Evolutionary conservation across 92 coral and sea anemone genomes (phyloP).

Genomic region (Paramuricea clavata): DNA sequence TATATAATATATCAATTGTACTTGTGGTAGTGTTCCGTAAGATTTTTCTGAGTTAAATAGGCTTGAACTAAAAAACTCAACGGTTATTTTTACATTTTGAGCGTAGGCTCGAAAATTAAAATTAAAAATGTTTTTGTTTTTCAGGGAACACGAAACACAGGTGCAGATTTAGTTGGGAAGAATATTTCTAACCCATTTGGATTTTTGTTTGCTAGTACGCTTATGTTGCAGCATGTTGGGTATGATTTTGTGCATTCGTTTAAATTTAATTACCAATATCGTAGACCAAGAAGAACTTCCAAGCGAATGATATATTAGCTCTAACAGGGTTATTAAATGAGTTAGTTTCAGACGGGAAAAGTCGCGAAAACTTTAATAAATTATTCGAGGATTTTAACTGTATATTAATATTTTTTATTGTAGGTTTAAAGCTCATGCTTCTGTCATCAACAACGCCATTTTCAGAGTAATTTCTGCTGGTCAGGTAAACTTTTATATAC

Average conservation of each 20-base stretch:
- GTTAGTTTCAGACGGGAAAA: too few relatives aligned
- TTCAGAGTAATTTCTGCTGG: conserved; percentile 82
- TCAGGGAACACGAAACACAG: conserved; percentile 96
- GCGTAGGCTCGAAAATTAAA: too few relatives aligned
- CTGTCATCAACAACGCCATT: conserved; percentile 91
- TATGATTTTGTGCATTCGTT: conserved; percentile 51
- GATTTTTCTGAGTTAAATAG: too few relatives aligned
- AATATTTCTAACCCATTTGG: conserved; percentile 92
- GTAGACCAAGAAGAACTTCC: background rate
- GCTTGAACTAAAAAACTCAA: too few relatives aligned
- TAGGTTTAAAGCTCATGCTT: conserved; percentile 93
- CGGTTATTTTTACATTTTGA: too few relatives aligned
- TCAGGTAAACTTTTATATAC: conserved; percentile 65
- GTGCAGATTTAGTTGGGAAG: conserved; percentile 76
- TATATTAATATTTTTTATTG: background rate
- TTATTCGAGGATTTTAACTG: background rate
- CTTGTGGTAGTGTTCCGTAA: too few relatives aligned
- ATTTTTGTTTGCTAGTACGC: conserved; percentile 91
- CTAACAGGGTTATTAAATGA: too few relatives aligned
- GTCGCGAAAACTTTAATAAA: too few relatives aligned
- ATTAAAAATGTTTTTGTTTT: background rate
- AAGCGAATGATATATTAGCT: too few relatives aligned
- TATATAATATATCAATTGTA: too few relatives aligned
- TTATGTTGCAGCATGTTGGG: conserved; percentile 96
- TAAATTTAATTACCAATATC: background rate